Base-by-base conservation (phyloP, 2,888 invertebrate species). In the Idaea biselata region DNA sequence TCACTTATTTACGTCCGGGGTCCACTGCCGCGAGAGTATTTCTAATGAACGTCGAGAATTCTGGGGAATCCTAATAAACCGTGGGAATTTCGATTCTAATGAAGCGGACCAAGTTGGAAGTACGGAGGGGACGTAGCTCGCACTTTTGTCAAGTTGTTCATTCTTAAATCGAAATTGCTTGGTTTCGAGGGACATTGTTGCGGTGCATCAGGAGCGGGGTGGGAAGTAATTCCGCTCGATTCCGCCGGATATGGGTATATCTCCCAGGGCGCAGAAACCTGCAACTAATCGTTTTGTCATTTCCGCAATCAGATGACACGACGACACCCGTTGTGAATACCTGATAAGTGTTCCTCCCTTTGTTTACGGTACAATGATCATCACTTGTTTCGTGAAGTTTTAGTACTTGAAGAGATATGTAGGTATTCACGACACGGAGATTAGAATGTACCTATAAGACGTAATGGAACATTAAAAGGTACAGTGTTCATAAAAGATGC, bases 1-100 rank as follows among this genome's bases (percentile, higher is more conserved):
- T 91, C 91, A 91, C 90, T 91, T 91, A 92, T 92, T 92, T 91
- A 91, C 87, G 87, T 81, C 85, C 82, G 76, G 79, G 80, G 87
- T 86, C 88, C 88, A 81, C 81, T 87, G 83, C 80, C 82, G 81
- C 80, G 78, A 75, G 85, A 83, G 86, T 86, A 89, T 86, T 89
- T 88, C 85, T 89, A 91, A 91, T 89, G 89, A 90, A 90, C 86
- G 86, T 78, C 72, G 86, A 80, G 87, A 87, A 90, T 89, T 87
- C 86, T 76, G 75, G 80, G 80, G 83, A 87, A 86, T 86, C 83
- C 86, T 89, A 90, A 91, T 90, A 89, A 90, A 91, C 88, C 87
- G 89, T 89, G 89, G 87, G 90, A 91, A 90, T 91, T 89, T 86
- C 74, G 83, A 86, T 88, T 87, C 81, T 90, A 89, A 89, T 88